Base-by-base conservation (phyloP, 2,113 vertebrate species). In the Brachyhypopomus occidentalis region DNA sequence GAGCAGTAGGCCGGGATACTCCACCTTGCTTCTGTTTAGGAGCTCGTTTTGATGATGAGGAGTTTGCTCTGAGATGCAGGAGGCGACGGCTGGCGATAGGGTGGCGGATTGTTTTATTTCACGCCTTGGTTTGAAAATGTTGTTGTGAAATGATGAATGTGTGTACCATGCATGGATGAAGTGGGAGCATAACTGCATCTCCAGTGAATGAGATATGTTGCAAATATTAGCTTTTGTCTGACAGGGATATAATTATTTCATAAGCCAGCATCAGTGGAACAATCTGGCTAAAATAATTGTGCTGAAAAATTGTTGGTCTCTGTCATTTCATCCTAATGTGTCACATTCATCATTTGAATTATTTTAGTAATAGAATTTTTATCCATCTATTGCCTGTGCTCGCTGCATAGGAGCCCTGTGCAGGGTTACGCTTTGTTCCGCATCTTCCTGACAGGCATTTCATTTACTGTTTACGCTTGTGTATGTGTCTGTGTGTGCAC, bases 1-100 rank as follows among this genome's bases (percentile, higher is more conserved):
- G 63, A 66, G 41, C 45, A 77, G 55, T 23, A 67, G 45, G 79
- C 30, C 69, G 59, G 80, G 22, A 78, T 71, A 64, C 81, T 79
- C 66, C 41, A 82, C 79, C 25, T 60, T 77, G 67, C 67, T 85
- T 79, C 71, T 70, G 27, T 82, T 75, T 66, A 70, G 78, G 25
- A 60, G 59, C 72, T 52, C 56, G 25, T 70, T 73, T 81, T 78
- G 75, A 67, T 63, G 2, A 84, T 76, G 76, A 75, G 72, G 70
- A 41, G 41, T 74, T n/a, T 63, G 22, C 38, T n/a, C 64, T 58
- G 56, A 67, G 17, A 22, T 78, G 58, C 9, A 38, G 36, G 66
- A 45, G 64, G 9, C 1, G 0, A 3, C 27, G 19, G 48, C 4
- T 1, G 12, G 2, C 19, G 48, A 69, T 56, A 17, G 48, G 36